phyloP scores from a whole-genome alignment of 2,113 vertebrate genomes.

The Dromaius novaehollandiae region DNA sequence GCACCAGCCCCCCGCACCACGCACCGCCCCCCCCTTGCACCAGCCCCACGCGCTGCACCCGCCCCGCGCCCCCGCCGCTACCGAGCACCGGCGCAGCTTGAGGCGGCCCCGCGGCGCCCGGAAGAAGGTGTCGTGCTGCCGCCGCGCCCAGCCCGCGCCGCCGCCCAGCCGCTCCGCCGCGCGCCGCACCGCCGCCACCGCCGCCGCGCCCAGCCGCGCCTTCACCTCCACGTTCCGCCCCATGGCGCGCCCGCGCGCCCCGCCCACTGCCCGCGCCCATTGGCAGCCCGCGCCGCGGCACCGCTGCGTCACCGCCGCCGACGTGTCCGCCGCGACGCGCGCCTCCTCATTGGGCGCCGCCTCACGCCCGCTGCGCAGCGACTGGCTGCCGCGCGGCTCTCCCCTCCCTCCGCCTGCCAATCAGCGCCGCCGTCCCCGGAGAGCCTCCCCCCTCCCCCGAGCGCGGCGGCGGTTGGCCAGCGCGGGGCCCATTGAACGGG shows the following conservation, averaged over 20 bases:
- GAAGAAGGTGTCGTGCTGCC: slow-evolving; percentile 84
- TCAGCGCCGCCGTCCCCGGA: background rate
- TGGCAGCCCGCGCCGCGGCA: too few relatives aligned
- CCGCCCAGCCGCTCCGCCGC: slow-evolving; percentile 72
- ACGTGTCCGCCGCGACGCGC: too few relatives aligned
- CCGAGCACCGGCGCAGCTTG: slow-evolving; percentile 79
- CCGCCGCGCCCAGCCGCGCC: slow-evolving; percentile 65
- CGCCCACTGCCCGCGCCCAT: background rate
- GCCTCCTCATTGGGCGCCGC: background rate
- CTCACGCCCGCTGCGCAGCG: background rate
- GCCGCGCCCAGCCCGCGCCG: slow-evolving; percentile 69
- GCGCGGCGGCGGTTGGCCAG: background rate
- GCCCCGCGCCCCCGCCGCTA: background rate
- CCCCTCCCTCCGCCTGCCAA: background rate
- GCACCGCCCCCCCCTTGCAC: too few relatives aligned
- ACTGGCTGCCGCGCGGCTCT: background rate
- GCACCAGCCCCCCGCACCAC: too few relatives aligned
- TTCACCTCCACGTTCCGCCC: slow-evolving; percentile 86
- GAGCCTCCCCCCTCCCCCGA: too few relatives aligned
- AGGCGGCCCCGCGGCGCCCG: slow-evolving; percentile 75
- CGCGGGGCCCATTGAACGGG: background rate
- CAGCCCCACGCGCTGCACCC: too few relatives aligned
- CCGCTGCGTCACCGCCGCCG: too few relatives aligned
- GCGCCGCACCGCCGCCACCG: background rate
- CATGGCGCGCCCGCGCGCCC: slow-evolving; percentile 56